These are phyloP conservation scores for Nematopogon swammerdamellus DNA, from an alignment of 2,888 invertebrate species.

Conservation along the genomic window DNA sequence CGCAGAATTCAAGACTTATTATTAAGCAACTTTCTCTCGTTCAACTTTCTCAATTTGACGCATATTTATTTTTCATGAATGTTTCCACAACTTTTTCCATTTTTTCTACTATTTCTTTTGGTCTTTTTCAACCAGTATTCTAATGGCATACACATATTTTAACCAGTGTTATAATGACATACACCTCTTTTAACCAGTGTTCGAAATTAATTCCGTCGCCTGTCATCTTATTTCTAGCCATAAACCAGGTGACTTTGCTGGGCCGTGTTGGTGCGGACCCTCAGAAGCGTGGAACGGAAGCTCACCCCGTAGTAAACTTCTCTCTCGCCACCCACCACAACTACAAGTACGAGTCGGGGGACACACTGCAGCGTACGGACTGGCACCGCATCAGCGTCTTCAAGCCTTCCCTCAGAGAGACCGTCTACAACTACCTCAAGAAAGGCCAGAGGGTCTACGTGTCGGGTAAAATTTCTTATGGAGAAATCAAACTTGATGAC, in stretches of 20 bases:
- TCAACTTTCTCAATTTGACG: no score
- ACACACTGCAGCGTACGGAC: slow-evolving; percentile 80
- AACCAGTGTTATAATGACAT: no score
- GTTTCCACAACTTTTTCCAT: no score
- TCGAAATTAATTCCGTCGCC: no score
- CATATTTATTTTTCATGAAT: no score
- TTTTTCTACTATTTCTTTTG: no score
- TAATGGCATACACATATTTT: no score
- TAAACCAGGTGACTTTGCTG: slow-evolving; percentile 81
- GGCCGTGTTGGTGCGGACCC: slow-evolving; percentile 90
- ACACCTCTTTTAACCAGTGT: no score
- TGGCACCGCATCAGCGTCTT: slow-evolving; percentile 91
- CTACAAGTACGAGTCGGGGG: slow-evolving; percentile 77
- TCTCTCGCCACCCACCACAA: slow-evolving; percentile 87
- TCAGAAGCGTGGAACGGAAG: slow-evolving; percentile 74
- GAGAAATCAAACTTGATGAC: slow-evolving; percentile 76
- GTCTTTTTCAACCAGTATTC: no score
- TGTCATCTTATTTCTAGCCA: slow-evolving; percentile 35
- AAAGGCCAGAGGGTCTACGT: slow-evolving; percentile 86
- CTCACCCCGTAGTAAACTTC: slow-evolving; percentile 85
- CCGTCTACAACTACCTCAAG: slow-evolving; percentile 72
- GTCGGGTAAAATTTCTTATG: slow-evolving; percentile 79
- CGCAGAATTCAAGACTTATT: no score
- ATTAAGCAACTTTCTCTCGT: no score
- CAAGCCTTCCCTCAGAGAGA: slow-evolving; percentile 76